Evolutionary conservation across 2,113 vertebrate genomes (phyloP).

Genomic region (Clupea harengus): DNA sequence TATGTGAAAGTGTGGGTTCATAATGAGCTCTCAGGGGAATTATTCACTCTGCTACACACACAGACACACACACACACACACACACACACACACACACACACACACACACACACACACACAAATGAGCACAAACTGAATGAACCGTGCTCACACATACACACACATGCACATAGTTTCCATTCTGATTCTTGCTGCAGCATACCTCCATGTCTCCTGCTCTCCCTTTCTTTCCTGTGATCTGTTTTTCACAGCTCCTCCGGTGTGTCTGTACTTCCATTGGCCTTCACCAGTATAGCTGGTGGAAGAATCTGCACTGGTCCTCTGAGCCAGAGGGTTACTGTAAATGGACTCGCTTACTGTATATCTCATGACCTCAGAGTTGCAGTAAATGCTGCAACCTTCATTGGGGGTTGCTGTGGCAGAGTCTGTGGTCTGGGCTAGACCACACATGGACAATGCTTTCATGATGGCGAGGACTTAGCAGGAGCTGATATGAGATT

Average conservation of each 20-base stretch:
- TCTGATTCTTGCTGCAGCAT: background rate
- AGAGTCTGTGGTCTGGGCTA: background rate
- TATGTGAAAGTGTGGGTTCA: background rate
- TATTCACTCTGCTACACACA: slow-evolving; percentile 17
- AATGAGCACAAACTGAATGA: background rate
- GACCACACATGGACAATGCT: background rate
- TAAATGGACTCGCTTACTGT: background rate
- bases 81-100: background rate
- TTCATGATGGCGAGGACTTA: background rate
- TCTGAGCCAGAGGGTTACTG: background rate
- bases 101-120: background rate
- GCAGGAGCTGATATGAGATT: too few relatives aligned
- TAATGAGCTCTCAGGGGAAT: background rate
- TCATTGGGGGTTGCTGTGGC: background rate
- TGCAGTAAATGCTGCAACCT: background rate
- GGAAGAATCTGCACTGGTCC: background rate
- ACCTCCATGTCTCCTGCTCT: background rate
- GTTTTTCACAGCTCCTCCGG: background rate
- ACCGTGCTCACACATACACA: slow-evolving; percentile 5
- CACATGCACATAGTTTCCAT: background rate
- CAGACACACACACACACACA: slow-evolving; percentile 33
- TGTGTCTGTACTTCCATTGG: background rate
- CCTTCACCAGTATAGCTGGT: background rate
- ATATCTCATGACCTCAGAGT: background rate
- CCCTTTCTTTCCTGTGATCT: background rate